A percentile compares a stretch with the other conserved stretches of the same genome.
phyloP scores from a whole-genome alignment of 2,888 invertebrate genomes.

The Fissipunctia ypsillon region DNA sequence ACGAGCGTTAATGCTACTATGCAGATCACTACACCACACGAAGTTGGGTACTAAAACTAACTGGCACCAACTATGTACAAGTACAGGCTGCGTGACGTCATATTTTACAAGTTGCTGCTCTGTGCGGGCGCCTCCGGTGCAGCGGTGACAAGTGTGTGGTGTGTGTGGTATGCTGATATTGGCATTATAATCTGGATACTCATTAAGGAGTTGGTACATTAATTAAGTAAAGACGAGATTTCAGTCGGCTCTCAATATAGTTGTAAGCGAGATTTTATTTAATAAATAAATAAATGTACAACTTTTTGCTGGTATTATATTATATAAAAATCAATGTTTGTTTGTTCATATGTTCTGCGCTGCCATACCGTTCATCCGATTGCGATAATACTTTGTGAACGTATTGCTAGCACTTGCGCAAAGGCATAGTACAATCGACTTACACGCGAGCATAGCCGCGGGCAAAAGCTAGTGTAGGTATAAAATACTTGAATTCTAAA shows the following conservation, averaged over 20 bases:
- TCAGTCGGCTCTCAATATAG: neutral
- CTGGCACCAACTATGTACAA: constrained; percentile 2
- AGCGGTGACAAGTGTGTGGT: neutral
- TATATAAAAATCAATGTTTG: no score
- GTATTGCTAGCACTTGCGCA: no score
- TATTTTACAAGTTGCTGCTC: constrained; percentile 15
- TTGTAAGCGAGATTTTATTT: no score
- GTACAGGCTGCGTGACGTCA: constrained; percentile 19
- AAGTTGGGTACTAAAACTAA: constrained; percentile 3
- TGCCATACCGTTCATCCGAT: no score
- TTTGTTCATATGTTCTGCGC: no score
- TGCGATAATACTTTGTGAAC: no score
- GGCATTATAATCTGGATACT: constrained; percentile 4
- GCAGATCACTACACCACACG: neutral
- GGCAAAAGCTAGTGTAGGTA: no score
- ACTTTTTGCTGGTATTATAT: neutral
- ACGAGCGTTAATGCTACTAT: no score
- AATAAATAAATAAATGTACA: no score
- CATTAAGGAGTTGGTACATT: neutral
- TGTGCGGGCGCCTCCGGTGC: constrained; percentile 5
- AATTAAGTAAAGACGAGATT: neutral
- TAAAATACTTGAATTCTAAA: no score
- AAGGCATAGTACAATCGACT: no score
- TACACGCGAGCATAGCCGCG: no score
- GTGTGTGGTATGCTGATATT: constrained; percentile 15